Evolutionary conservation across 2,113 vertebrate species (phyloP).

Genomic region (Acanthisitta chloris): DNA sequence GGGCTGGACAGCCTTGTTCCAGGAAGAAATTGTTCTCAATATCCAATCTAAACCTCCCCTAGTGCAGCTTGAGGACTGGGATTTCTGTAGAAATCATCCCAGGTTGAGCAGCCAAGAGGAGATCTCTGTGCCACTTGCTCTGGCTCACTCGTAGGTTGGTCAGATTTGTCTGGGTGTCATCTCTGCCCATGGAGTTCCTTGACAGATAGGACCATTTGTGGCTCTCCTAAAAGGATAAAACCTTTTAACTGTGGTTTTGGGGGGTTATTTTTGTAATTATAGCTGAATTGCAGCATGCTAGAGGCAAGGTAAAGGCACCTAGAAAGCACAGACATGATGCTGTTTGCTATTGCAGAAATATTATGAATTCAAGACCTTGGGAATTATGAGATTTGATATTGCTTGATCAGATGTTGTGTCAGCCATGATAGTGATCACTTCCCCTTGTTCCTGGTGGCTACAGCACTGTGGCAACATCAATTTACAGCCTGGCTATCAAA

Average conservation of each 20-base stretch:
- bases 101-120: fast-evolving
- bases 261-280: fast-evolving
- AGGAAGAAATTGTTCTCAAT: background rate
- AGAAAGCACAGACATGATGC: background rate
- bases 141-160: fast-evolving
- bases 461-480: fast-evolving
- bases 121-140: background rate
- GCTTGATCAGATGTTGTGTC: background rate
- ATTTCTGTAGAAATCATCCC: fast-evolving
- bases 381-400: fast-evolving
- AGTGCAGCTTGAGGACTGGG: background rate
- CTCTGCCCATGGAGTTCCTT: background rate
- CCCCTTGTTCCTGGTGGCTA: background rate
- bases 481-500: background rate
- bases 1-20: background rate
- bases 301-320: background rate
- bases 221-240: background rate
- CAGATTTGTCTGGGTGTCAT: background rate
- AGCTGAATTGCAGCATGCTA: background rate
- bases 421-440: fast-evolving
- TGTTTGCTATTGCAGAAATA: background rate
- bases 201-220: background rate
- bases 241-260: background rate
- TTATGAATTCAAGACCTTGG: fast-evolving
- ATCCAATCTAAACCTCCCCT: background rate